Evolutionary conservation across 2,113 vertebrate species (phyloP), one percentile per base, ranked within the genome.

Genomic region (Phoenicopterus ruber): DNA sequence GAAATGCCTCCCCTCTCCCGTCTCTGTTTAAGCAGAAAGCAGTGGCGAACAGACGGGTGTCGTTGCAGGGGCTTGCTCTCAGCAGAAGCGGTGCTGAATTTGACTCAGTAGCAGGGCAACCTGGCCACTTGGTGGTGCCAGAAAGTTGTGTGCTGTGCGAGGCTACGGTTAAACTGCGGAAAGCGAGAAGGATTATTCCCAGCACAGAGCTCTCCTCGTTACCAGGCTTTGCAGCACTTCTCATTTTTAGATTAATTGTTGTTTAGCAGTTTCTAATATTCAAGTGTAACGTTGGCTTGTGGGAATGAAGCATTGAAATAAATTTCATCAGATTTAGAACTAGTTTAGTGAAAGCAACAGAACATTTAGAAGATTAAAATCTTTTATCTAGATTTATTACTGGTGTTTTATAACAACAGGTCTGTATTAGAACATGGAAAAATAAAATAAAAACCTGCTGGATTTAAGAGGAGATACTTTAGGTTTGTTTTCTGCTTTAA

Each of bases 121-220:
- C 50, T 78, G 61, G 52, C 80, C 79, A 11, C 69, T 17, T 49
- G 82, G 84, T 97, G 90, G 90, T 94, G 94, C 85, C 49, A 61
- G 34, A 52, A 58, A 69, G 21, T 9, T 7, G 6, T 17, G 31
- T 42, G 2, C 13, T 19, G 32, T 10, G 17, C 38, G 44, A 72
- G 36, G 36, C 66, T 26, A 1, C 4, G 4, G 4, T 49, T 31
- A 32, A 65, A 10, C 32, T 17, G 0, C 4, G 38, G 32, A 15
- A 17, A n/a, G 44, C 20, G 24, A 11, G 1, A 0, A 11, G 58
- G 28, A 7, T 73, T 34, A 3, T 67, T 87, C 46, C 18, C 25
- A 36, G 17, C 38, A 11, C n/a, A 25, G n/a, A 38, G 31, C 52
- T 59, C 26, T 61, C 7, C 62, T 65, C 6, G 0, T 50, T 26